These are phyloP conservation scores for Hozukius guyotensis DNA, from an alignment of 2,797 vertebrate species.

Conservation along the genomic window DNA sequence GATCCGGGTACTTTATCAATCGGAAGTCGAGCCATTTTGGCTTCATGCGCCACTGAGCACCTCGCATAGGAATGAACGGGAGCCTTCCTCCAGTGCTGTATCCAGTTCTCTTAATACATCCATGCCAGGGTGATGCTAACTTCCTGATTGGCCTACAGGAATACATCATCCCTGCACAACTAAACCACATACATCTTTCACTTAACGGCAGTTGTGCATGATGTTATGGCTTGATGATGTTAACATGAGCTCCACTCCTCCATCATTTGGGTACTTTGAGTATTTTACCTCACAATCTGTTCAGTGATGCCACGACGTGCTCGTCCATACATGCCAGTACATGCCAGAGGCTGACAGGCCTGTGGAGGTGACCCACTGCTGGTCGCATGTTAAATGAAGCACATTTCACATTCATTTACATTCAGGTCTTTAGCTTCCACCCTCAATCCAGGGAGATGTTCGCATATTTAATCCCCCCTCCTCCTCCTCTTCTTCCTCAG, in stretches of 20 bases:
- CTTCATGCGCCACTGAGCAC: no score
- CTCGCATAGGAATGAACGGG: no score
- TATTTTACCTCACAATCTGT: not conserved
- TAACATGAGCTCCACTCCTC: not conserved
- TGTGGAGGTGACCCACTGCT: not conserved
- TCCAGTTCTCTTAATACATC: no score
- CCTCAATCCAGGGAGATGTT: slow-evolving; percentile 18
- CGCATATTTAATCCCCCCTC: slow-evolving; percentile 30
- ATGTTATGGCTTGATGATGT: not conserved
- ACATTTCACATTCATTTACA: slow-evolving; percentile 2
- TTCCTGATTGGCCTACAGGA: no score
- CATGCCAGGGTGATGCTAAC: no score
- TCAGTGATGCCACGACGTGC: not conserved
- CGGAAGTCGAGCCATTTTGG: no score
- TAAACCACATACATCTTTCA: not conserved
- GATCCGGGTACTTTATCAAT: no score
- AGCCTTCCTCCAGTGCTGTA: no score
- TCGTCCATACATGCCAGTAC: not conserved
- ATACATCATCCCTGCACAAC: no score
- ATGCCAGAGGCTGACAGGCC: not conserved
- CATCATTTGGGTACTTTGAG: not conserved
- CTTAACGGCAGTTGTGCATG: not conserved
- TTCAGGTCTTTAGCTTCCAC: not conserved
- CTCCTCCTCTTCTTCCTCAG: not conserved
- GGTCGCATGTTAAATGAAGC: slow-evolving; percentile 12